Evolutionary conservation across 2,888 invertebrate species (phyloP), one percentile per base, ranked within the genome.

Genomic region (Drosophila neonasuta): DNA sequence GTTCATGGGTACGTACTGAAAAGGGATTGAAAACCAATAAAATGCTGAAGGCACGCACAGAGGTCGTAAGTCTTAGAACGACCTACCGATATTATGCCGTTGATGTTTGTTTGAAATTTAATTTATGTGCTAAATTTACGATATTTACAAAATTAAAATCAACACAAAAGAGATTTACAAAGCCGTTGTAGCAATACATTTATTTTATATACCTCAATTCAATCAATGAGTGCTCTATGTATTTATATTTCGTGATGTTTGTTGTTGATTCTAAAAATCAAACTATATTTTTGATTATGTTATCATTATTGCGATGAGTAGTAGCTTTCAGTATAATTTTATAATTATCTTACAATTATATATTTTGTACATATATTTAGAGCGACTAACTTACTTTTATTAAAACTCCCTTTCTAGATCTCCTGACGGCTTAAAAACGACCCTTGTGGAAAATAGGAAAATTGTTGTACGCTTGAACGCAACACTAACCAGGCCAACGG

Each of bases 401-500:
- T 57, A 44, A 32, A 36, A 58, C 32, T 41, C 42, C 30, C 17
- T 48, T 32, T 60, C 32, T 41, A 69, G 58, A 66, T 36, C 32
- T 36, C 24, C n/a, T 15, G 17, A 8, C 10, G 34, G 51, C 15
- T 59, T 48, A 20, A 17, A 8, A 11, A 32, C 20, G 20, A 24
- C 2, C 8, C 32, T n/a, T 49, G 20, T 45, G 34, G 34, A 29
- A 17, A 65, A 29, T 17, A 39, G 24, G 42, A 46, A 60, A 56
- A 65, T 59, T 60, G 29, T 51, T 65, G 61, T 72, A 77, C 79
- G 64, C 62, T 86, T 88, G 81, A 83, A 88, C 88, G 88, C 85
- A 82, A 89, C 89, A 87, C 84, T 89, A 89, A 88, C 88, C 88
- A 80, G 77, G 74, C 80, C 80, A 88, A 88, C 89, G 88, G 81